Conservation (phyloP, 2,113 vertebrate genomes). For the Paratilapia polleni region DNA sequence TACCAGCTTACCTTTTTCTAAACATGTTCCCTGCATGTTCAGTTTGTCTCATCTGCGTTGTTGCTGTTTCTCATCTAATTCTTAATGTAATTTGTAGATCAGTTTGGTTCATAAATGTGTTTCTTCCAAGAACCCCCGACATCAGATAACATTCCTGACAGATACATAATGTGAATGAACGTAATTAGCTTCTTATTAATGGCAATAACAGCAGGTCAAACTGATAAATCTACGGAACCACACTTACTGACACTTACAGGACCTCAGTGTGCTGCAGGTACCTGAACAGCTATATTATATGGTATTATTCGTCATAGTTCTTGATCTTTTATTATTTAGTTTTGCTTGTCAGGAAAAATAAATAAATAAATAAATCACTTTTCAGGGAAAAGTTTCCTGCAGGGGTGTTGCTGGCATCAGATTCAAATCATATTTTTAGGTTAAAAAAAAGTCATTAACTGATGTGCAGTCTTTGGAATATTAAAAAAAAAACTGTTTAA, state of each 20-base stretch:
- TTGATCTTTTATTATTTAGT: background rate
- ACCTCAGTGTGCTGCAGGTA: too few relatives aligned
- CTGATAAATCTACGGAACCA: background rate
- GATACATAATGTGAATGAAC: background rate
- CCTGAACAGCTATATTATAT: background rate
- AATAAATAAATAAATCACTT: too few relatives aligned
- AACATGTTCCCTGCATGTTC: background rate
- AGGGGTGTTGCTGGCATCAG: background rate
- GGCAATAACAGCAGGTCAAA: background rate
- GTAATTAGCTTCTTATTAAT: background rate
- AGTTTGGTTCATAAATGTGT: background rate
- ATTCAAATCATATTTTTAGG: background rate
- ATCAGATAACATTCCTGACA: background rate
- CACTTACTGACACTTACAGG: too few relatives aligned
- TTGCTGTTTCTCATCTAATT: background rate
- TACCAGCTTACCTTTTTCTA: background rate
- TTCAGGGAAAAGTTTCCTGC: too few relatives aligned
- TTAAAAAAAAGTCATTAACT: background rate
- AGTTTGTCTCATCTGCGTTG: background rate
- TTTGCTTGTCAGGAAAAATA: too few relatives aligned
- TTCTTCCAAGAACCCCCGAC: background rate
- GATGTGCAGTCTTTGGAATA: background rate
- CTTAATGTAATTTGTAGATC: background rate
- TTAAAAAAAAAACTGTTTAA: background rate
- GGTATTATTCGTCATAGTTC: background rate